Conservation (phyloP, 2,888 invertebrate species). For the Sphaerophoria taeniata region DNA sequence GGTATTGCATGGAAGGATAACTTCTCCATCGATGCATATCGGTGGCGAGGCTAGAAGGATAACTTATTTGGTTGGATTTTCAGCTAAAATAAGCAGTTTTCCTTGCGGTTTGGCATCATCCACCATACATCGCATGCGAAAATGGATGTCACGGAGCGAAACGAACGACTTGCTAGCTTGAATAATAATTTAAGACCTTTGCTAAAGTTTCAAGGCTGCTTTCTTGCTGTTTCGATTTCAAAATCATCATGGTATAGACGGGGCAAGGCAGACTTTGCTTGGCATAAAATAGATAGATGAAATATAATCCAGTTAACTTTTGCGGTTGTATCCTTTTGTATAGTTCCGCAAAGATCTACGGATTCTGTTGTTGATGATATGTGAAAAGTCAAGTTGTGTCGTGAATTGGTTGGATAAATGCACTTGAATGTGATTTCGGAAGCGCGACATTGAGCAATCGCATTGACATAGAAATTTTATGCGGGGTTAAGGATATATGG, state of each 20-base stretch:
- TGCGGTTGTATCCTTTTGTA: constrained; percentile 30
- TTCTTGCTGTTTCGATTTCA: constrained; percentile 46
- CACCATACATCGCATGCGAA: neutral
- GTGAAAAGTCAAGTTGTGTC: neutral
- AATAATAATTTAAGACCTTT: constrained; percentile 59
- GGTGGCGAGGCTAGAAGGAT: constrained; percentile 5
- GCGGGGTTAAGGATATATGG: constrained; percentile 15
- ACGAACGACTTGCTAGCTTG: constrained; percentile 20
- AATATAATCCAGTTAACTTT: constrained; percentile 62
- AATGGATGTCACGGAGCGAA: constrained; percentile 51
- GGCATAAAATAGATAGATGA: constrained; percentile 6
- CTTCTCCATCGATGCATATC: neutral
- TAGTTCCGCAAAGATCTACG: constrained; percentile 2
- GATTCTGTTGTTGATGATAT: neutral
- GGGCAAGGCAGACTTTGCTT: neutral
- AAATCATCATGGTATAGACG: neutral
- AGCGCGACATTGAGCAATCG: constrained; percentile 66
- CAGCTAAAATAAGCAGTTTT: constrained; percentile 61
- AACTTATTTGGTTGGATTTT: constrained; percentile 49
- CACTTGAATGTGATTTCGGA: constrained; percentile 60
- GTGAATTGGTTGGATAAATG: constrained; percentile 39
- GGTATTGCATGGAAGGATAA: neutral
- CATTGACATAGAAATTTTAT: constrained; percentile 58
- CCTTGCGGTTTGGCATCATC: constrained; percentile 20
- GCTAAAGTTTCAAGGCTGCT: constrained; percentile 21